phyloP scores from a whole-genome alignment of 2,888 invertebrate genomes.

The Dendrolimus houi region DNA sequence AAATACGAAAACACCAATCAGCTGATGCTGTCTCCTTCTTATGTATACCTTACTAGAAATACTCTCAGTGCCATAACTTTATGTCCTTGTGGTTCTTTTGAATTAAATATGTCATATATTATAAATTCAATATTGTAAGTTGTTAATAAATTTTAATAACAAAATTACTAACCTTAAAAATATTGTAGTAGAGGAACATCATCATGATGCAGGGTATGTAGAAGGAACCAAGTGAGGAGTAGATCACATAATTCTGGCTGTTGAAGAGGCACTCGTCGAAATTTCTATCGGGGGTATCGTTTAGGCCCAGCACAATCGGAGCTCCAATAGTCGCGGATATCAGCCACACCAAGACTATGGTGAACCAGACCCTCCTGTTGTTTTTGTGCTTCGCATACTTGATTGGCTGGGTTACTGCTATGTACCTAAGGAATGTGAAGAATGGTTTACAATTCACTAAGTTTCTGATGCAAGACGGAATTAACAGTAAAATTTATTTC shows the following conservation, averaged over 20 bases:
- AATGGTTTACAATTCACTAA: too few relatives aligned
- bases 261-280: constrained; percentile 95
- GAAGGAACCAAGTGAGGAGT: constrained; percentile 98
- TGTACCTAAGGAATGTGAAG: constrained; percentile 83
- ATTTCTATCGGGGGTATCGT: constrained; percentile 91
- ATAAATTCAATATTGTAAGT: too few relatives aligned
- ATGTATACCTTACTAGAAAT: too few relatives aligned
- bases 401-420: constrained; percentile 99
- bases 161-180: constrained; percentile 88
- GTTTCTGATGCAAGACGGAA: too few relatives aligned
- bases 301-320: constrained; percentile 96
- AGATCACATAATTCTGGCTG: constrained; percentile 98
- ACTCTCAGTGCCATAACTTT: too few relatives aligned
- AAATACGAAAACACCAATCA: too few relatives aligned
- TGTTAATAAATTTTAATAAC: too few relatives aligned
- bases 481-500: too few relatives aligned
- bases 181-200: constrained; percentile 98
- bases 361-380: constrained; percentile 94
- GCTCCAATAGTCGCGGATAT: constrained; percentile 94
- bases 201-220: constrained; percentile 99
- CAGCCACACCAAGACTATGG: constrained; percentile 96
- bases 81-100: too few relatives aligned
- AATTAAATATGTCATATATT: too few relatives aligned
- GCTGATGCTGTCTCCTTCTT: too few relatives aligned
- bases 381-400: constrained; percentile 99